A percentile compares a stretch with the other conserved stretches of the same genome.
phyloP scores from a whole-genome alignment of 2,113 vertebrate genomes.

The Rhinolophus sinicus region DNA sequence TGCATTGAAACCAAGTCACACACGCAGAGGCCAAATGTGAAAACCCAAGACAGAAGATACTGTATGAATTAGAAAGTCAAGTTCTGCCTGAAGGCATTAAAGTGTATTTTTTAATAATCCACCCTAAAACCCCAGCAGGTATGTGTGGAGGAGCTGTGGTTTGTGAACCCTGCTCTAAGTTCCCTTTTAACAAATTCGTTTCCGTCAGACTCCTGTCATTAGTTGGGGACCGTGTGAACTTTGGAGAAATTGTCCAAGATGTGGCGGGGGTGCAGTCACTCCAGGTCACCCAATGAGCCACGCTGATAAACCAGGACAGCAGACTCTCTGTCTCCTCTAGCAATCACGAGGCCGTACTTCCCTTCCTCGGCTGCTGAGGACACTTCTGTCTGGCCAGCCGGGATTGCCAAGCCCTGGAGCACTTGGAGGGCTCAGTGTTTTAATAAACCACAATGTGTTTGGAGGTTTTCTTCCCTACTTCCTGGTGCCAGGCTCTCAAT shows the following conservation, averaged over 20 bases:
- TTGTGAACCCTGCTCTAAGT: not conserved
- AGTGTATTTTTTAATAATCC: not conserved
- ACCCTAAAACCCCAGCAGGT: not conserved
- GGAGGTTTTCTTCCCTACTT: slow-evolving; percentile 16
- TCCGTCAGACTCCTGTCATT: not conserved
- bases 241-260: not conserved
- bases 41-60: not conserved
- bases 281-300: not conserved
- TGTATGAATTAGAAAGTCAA: not conserved
- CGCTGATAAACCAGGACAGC: not conserved
- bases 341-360: not conserved
- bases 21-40: not conserved
- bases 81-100: not conserved
- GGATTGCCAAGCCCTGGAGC: not conserved
- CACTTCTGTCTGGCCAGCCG: not conserved
- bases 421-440: slow-evolving; percentile 4
- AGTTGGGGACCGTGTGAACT: not conserved
- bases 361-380: not conserved
- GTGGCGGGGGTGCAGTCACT: not conserved
- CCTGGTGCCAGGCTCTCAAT: not conserved
- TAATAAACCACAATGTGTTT: slow-evolving; percentile 35
- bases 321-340: slow-evolving; percentile 43
- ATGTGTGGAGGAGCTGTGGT: not conserved
- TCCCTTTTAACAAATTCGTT: not conserved
- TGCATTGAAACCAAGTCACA: not conserved